Base-by-base conservation (phyloP, 2,113 vertebrate genomes). In the Galemys pyrenaicus region DNA sequence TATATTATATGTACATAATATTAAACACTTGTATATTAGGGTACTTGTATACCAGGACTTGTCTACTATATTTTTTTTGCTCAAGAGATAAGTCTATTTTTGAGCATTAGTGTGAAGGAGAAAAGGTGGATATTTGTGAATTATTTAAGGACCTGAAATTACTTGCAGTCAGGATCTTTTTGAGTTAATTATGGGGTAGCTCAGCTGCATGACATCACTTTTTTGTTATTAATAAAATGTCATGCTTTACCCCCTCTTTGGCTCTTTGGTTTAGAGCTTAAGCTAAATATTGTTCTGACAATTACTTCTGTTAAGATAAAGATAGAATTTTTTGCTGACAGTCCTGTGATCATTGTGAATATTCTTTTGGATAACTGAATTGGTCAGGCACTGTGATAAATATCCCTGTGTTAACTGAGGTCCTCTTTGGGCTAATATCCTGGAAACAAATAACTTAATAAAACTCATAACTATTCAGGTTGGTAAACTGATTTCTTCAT, bases 391-490 rank as follows among this genome's bases (percentile, higher is more conserved):
- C 65, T 44, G 44, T 71, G 91, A 70, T 49, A 73, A 86, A 85
- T 87, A 51, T 22, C 32, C 5, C 35, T 77, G 10, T 82, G 32
- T 39, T 56, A 68, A 78, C 44, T 6, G n/a, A 95, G 74, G 60
- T 9, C 35, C 16, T 93, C 62, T 88, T 82, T 82, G 35, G 54
- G 68, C 65, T 92, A 74, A 91, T 92, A 75, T 91, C 60, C 24
- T 91, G 58, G 68, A 51, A 91, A 49, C 35, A 87, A 91, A 44
- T 83, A 91, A 94, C 41, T 85, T 90, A 78, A 91, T 95, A 92
- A 85, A 95, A 19, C 78, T 92, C 54, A 68, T 81, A 82, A 81
- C 35, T 91, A 65, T 81, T 94, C 41, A 78, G 74, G 77, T 77
- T 58, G 83, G 87, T 82, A 94, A 88, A 70, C 39, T 39, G 71